These are phyloP conservation scores for Brachionus sp. DNA, from an alignment of 1,140 invertebrate species.

Conservation along the genomic window DNA sequence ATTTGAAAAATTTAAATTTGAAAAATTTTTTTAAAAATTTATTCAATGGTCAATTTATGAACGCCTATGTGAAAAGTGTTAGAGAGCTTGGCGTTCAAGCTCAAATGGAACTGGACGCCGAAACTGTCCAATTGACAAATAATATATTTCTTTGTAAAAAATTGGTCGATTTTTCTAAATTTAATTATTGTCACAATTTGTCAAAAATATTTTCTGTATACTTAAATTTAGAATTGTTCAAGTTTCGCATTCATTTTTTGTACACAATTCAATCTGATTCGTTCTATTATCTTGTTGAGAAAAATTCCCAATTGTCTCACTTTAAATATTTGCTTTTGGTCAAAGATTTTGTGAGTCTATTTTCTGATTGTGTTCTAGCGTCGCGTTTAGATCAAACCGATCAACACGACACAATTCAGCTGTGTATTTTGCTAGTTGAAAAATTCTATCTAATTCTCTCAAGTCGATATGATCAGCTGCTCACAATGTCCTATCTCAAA, in stretches of 20 bases:
- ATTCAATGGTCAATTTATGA: neutral
- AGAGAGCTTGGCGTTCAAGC: neutral
- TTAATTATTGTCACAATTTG: neutral
- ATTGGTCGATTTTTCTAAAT: neutral
- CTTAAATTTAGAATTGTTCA: neutral
- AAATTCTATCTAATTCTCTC: constrained; percentile 19
- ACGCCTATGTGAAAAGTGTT: neutral
- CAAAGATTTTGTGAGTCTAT: neutral
- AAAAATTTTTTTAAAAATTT: neutral
- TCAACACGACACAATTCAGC: neutral
- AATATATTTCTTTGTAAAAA: constrained; percentile 9
- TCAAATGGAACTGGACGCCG: neutral
- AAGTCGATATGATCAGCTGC: neutral
- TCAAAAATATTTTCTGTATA: neutral
- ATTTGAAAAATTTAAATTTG: neutral
- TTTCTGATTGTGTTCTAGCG: neutral
- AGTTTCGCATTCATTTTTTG: neutral
- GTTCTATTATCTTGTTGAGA: neutral
- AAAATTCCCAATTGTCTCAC: neutral
- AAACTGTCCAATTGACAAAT: neutral
- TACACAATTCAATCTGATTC: neutral
- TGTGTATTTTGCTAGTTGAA: neutral
- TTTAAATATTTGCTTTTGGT: neutral
- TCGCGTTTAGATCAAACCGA: neutral
- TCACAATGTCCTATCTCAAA: neutral